phyloP scores from a whole-genome alignment of 2,113 vertebrate species.

The Tyrannus savana region DNA sequence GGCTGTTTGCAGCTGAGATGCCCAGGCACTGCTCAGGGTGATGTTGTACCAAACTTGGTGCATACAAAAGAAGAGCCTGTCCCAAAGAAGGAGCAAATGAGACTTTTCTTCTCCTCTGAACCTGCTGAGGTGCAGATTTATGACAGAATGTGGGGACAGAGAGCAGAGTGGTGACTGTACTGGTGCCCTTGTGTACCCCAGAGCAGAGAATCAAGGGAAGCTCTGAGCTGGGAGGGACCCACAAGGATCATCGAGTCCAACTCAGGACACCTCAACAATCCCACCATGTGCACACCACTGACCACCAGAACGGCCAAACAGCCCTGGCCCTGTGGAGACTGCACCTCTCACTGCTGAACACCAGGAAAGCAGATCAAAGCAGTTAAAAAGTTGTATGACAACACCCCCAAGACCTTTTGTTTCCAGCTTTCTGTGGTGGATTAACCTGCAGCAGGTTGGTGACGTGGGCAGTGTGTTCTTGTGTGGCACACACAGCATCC shows the following conservation, averaged over 20 bases:
- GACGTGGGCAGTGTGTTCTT: neutral
- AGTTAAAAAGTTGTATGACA: neutral
- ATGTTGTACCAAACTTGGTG: neutral
- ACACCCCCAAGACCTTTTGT: neutral
- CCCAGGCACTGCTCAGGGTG: neutral
- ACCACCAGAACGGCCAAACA: neutral
- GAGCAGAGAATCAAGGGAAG: rapidly evolving
- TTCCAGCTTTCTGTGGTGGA: neutral
- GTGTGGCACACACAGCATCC: neutral
- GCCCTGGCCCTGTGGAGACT: neutral
- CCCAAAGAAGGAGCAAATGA: rapidly evolving
- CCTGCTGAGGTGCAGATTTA: neutral
- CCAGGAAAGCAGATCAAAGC: neutral
- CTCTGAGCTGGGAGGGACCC: neutral
- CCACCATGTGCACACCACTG: neutral
- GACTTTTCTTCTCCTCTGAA: neutral
- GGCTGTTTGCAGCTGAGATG: neutral
- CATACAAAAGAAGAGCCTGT: neutral
- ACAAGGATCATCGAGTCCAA: neutral
- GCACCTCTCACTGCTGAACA: neutral
- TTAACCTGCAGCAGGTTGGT: neutral
- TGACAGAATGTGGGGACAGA: neutral
- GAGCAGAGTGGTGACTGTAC: rapidly evolving
- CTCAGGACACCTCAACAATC: neutral
- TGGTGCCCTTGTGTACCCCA: neutral